Evolutionary conservation across 2,113 vertebrate genomes (phyloP).

Genomic region (Puffinus mauretanicus): DNA sequence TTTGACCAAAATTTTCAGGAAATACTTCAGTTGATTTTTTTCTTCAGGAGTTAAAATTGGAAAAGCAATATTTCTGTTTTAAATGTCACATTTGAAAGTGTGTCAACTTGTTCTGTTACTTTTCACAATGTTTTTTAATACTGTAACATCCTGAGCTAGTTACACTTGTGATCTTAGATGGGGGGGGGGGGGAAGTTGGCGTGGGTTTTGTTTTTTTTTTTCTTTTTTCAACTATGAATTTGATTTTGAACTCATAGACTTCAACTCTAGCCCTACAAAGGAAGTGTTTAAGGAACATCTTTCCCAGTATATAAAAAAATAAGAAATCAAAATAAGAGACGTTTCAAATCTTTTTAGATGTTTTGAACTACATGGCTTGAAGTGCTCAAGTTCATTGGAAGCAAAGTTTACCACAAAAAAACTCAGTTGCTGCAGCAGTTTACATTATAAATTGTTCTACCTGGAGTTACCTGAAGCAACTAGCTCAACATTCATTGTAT

Average conservation of each 20-base stretch:
- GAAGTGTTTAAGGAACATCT: background rate
- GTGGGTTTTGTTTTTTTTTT: background rate
- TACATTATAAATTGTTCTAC: background rate
- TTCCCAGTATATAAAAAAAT: background rate
- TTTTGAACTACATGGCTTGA: background rate
- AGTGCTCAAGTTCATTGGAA: background rate
- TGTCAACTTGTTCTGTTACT: conserved; percentile 55
- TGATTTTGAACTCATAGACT: background rate
- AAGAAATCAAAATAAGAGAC: background rate
- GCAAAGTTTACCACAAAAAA: background rate
- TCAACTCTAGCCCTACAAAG: background rate
- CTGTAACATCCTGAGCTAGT: conserved; percentile 29
- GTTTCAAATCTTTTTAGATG: background rate
- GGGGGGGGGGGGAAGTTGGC: background rate
- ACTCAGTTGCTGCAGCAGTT: background rate
- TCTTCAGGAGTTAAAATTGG: background rate
- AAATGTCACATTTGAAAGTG: conserved; percentile 37
- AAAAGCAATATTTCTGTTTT: background rate
- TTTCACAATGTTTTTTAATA: conserved; percentile 58
- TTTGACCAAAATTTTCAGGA: background rate
- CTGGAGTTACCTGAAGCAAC: background rate
- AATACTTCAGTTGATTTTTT: background rate
- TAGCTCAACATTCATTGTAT: background rate
- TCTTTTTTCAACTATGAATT: background rate
- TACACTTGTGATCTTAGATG: background rate